Conservation (phyloP, 53 echinoderm and acorn worm genomes). For the Mesocentrotus franciscanus region DNA sequence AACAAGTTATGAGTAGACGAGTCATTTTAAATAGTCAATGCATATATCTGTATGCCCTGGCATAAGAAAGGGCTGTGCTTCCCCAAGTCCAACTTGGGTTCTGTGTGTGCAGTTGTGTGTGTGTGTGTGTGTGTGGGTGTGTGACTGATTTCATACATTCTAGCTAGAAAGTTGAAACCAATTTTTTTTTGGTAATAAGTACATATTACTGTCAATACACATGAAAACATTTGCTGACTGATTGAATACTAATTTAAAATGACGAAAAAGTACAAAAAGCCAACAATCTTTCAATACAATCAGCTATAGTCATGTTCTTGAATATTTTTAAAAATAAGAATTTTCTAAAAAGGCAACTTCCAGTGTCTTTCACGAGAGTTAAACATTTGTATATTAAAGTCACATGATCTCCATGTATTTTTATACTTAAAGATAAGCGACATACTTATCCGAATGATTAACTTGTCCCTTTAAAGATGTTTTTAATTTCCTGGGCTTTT, state of each 20-base stretch:
- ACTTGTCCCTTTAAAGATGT: background rate
- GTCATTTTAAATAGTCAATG: too few relatives aligned
- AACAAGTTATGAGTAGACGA: too few relatives aligned
- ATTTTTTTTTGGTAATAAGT: background rate
- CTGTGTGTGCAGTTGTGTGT: too few relatives aligned
- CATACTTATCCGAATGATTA: background rate
- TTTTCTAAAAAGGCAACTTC: background rate
- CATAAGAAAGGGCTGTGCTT: too few relatives aligned
- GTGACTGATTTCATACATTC: too few relatives aligned
- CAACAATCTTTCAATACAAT: background rate
- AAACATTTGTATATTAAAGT: background rate
- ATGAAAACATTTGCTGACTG: background rate
- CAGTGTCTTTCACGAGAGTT: background rate
- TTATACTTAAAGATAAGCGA: background rate
- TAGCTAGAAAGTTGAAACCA: too few relatives aligned
- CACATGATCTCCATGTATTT: background rate
- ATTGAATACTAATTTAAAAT: background rate
- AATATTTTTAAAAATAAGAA: background rate
- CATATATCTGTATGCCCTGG: too few relatives aligned
- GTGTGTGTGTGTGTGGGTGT: too few relatives aligned
- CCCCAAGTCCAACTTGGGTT: too few relatives aligned
- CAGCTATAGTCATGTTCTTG: background rate
- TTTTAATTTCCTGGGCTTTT: too few relatives aligned
- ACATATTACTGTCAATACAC: background rate
- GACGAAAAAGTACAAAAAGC: background rate